Conservation (phyloP, 2,888 invertebrate species). For the Diadegma fenestrale region DNA sequence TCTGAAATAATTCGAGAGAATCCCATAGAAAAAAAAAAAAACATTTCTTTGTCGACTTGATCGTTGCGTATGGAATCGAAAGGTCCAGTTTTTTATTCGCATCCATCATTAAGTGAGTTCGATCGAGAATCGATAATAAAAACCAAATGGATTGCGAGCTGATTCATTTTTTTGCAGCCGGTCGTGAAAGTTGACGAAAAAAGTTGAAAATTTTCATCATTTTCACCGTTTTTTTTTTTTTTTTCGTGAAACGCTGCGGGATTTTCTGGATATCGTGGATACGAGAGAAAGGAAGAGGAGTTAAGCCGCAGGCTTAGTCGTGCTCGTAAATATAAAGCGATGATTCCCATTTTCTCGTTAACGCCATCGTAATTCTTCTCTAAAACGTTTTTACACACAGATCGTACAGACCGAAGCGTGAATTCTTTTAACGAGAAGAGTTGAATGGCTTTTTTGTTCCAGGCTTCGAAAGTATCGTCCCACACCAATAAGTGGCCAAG, state of each 20-base stretch:
- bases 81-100: neutral
- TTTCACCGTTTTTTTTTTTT: neutral
- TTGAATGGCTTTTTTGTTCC: conserved; percentile 62
- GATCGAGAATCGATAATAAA: no score
- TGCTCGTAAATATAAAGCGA: conserved; percentile 62
- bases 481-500: no score
- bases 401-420: neutral
- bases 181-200: neutral
- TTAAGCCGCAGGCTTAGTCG: conserved; percentile 39
- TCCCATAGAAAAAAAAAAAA: neutral
- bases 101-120: neutral
- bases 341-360: conserved; percentile 50
- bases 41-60: neutral
- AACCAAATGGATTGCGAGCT: neutral
- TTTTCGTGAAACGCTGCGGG: neutral
- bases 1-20: conserved; percentile 37
- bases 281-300: neutral
- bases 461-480: conserved; percentile 8
- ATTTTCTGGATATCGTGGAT: neutral
- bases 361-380: conserved; percentile 55
- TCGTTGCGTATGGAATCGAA: neutral
- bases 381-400: conserved; percentile 37
- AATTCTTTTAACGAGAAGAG: conserved; percentile 46
- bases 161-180: neutral
- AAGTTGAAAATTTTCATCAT: neutral